phyloP scores from a whole-genome alignment of 1,140 invertebrate species.

The Drosophila subpulchrella region DNA sequence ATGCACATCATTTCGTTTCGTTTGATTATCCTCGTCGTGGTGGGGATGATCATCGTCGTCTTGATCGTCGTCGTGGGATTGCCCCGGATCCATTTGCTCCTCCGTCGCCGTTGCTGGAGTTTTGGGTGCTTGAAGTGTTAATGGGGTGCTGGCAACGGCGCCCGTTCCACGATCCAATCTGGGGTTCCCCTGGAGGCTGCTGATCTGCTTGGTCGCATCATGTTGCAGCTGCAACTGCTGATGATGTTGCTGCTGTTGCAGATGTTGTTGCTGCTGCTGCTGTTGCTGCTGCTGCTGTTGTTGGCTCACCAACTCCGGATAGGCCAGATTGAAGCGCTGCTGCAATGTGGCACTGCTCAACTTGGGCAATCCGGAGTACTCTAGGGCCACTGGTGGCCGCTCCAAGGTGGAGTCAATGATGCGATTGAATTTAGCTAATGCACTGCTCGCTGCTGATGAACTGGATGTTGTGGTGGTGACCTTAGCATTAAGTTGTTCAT shows the following conservation, averaged over 20 bases:
- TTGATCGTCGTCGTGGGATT: slow-evolving; percentile 14
- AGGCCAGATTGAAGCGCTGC: slow-evolving; percentile 69
- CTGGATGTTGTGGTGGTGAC: slow-evolving; percentile 64
- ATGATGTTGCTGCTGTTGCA: slow-evolving; percentile 33
- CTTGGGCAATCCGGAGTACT: slow-evolving; percentile 46
- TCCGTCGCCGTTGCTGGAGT: slow-evolving; percentile 50
- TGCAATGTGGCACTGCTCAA: slow-evolving; percentile 70
- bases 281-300: slow-evolving; percentile 56
- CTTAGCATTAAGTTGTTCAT: slow-evolving; percentile 80
- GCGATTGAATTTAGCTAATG: slow-evolving; percentile 84
- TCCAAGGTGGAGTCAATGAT: slow-evolving; percentile 80
- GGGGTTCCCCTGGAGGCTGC: slow-evolving; percentile 65
- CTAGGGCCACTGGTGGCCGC: slow-evolving; percentile 21
- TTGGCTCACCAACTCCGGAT: slow-evolving; percentile 67
- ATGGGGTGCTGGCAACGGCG: slow-evolving; percentile 73
- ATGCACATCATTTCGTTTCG: slow-evolving; percentile 85
- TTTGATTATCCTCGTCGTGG: slow-evolving; percentile 79
- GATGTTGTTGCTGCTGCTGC: slow-evolving; percentile 32
- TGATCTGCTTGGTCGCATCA: slow-evolving; percentile 51
- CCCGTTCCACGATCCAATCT: slow-evolving; percentile 66
- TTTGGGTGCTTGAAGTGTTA: slow-evolving; percentile 75
- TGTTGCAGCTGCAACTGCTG: slow-evolving; percentile 33
- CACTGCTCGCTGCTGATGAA: slow-evolving; percentile 65
- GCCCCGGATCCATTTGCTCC: slow-evolving; percentile 12
- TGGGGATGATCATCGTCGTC: slow-evolving; percentile 43